These are phyloP conservation scores for Amphilophus citrinellus DNA, from an alignment of 2,113 vertebrate genomes.

Conservation along the genomic window DNA sequence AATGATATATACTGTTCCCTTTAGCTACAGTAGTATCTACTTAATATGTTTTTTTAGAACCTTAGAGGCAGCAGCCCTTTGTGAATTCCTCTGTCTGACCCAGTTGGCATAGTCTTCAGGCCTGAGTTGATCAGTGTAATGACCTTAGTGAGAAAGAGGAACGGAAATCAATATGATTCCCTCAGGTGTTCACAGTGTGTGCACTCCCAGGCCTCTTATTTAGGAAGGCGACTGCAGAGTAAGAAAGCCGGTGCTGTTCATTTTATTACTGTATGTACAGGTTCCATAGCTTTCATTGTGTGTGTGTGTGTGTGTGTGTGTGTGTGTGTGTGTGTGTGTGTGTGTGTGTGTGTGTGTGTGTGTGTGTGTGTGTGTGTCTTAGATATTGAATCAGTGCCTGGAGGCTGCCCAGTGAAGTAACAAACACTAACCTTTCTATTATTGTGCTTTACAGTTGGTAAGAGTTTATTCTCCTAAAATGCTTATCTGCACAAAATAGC, in stretches of 20 bases:
- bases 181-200: slow-evolving; percentile 15
- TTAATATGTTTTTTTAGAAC: not conserved
- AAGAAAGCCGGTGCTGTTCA: slow-evolving; percentile 13
- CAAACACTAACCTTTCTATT: not conserved
- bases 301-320: not conserved
- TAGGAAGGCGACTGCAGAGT: not conserved
- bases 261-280: slow-evolving; percentile 3
- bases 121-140: slow-evolving; percentile 33
- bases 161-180: slow-evolving; percentile 45
- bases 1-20: not conserved
- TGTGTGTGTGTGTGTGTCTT: too few relatives aligned
- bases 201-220: slow-evolving; percentile 18
- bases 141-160: slow-evolving; percentile 17
- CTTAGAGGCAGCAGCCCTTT: not conserved
- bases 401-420: not conserved
- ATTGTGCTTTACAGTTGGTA: not conserved
- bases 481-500: not conserved
- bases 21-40: not conserved
- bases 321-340: too few relatives aligned
- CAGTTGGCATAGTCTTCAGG: slow-evolving; percentile 6
- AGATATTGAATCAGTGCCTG: not conserved
- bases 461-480: not conserved
- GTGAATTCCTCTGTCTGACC: slow-evolving; percentile 6
- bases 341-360: not conserved
- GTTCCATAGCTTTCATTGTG: not conserved